Conservation (phyloP, 2,113 vertebrate genomes). For the Boulengeromyrus knoepffleri region DNA sequence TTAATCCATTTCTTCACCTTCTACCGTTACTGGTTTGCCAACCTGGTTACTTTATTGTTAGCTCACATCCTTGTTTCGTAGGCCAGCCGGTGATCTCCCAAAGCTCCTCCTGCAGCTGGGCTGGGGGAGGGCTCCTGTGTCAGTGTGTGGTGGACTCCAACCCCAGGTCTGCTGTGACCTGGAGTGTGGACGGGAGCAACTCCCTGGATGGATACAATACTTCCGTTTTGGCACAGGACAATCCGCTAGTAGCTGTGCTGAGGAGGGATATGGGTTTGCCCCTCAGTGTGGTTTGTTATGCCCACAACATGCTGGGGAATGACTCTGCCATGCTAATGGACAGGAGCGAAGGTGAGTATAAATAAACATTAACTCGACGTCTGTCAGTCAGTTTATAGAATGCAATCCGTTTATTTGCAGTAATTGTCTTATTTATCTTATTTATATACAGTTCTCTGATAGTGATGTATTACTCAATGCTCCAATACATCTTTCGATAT, state of each 20-base stretch:
- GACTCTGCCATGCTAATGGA: constrained; percentile 50
- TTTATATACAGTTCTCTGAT: not conserved
- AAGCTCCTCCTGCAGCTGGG: constrained; percentile 45
- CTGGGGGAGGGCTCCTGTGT: constrained; percentile 42
- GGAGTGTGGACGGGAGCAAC: constrained; percentile 55
- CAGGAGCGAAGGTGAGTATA: constrained; percentile 34
- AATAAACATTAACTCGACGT: not conserved
- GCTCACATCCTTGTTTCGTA: constrained; percentile 13
- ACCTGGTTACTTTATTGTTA: not conserved
- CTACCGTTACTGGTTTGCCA: not conserved
- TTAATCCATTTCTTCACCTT: not conserved
- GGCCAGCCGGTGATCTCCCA: constrained; percentile 50
- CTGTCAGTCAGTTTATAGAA: not conserved
- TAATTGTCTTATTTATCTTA: not conserved
- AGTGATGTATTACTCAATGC: not conserved
- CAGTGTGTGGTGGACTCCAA: constrained; percentile 57
- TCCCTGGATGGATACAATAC: constrained; percentile 46
- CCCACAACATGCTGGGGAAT: constrained; percentile 54
- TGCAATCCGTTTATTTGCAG: not conserved
- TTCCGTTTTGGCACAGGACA: constrained; percentile 26
- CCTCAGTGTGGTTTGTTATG: constrained; percentile 51
- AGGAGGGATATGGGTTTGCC: constrained; percentile 39
- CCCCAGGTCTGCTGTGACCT: constrained; percentile 57
- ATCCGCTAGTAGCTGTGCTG: constrained; percentile 37
- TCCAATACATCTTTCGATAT: not conserved